These are phyloP conservation scores for Andrena trimmerana DNA, from an alignment of 2,888 invertebrate genomes.

Conservation along the genomic window DNA sequence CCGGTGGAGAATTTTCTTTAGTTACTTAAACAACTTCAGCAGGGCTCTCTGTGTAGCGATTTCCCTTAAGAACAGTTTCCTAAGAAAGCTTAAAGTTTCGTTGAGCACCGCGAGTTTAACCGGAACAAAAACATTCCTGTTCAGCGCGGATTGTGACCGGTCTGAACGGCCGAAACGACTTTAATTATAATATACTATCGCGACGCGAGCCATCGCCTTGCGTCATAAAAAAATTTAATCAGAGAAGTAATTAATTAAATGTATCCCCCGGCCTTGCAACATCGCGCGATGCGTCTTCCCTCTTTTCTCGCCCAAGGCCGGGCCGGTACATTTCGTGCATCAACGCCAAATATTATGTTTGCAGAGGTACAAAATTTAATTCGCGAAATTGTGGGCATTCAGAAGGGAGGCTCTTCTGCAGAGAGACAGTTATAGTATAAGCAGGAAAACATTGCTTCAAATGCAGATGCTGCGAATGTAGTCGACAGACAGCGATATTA, in stretches of 20 bases:
- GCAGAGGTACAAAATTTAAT: background rate
- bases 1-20: constrained; percentile 49
- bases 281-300: background rate
- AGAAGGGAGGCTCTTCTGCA: background rate
- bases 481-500: too few species aligned
- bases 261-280: background rate
- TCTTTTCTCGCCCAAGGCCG: background rate
- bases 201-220: background rate
- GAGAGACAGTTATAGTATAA: background rate
- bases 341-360: background rate
- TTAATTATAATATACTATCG: constrained; percentile 49
- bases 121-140: constrained; percentile 59
- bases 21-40: constrained; percentile 57
- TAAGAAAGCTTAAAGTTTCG: constrained; percentile 63
- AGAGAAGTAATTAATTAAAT: constrained; percentile 45
- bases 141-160: background rate
- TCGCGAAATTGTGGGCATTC: background rate
- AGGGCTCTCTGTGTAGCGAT: constrained; percentile 40
- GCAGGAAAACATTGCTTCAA: background rate
- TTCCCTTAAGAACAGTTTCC: constrained; percentile 62
- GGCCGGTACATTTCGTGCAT: background rate
- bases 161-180: constrained; percentile 39
- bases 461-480: background rate
- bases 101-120: constrained; percentile 40
- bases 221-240: constrained; percentile 48